phyloP scores from a whole-genome alignment of 2,797 vertebrate species.

The Ceryle rudis region DNA sequence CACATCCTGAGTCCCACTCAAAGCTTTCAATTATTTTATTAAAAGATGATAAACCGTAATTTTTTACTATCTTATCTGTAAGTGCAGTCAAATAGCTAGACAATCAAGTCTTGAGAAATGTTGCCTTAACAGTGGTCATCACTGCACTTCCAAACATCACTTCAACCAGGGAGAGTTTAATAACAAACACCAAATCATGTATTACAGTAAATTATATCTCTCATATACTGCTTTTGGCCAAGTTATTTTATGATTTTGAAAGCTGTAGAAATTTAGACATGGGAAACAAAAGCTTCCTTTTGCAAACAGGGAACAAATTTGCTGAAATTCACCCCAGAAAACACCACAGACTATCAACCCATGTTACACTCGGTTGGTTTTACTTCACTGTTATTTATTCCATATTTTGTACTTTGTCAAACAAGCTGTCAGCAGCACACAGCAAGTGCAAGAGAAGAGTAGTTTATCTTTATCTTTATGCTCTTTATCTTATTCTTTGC shows the following conservation, averaged over 20 bases:
- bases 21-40: background rate
- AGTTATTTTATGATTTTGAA: constrained; percentile 15
- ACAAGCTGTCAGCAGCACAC: background rate
- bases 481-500: constrained; percentile 6
- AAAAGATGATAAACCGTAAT: background rate
- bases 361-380: rapidly evolving
- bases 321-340: background rate
- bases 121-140: background rate
- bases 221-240: background rate
- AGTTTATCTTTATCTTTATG: too few relatives aligned
- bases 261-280: background rate
- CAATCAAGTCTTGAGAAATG: background rate
- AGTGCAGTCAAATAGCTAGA: background rate
- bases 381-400: background rate
- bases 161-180: background rate
- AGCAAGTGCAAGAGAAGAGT: background rate
- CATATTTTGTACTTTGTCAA: background rate
- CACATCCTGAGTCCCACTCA: background rate
- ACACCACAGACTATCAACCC: background rate
- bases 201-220: constrained; percentile 9
- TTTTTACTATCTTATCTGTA: background rate
- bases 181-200: background rate
- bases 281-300: background rate
- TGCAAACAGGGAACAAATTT: background rate
- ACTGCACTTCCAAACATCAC: background rate